These are phyloP conservation scores for Chelon auratus DNA, from an alignment of 2,797 vertebrate genomes.

Conservation along the genomic window DNA sequence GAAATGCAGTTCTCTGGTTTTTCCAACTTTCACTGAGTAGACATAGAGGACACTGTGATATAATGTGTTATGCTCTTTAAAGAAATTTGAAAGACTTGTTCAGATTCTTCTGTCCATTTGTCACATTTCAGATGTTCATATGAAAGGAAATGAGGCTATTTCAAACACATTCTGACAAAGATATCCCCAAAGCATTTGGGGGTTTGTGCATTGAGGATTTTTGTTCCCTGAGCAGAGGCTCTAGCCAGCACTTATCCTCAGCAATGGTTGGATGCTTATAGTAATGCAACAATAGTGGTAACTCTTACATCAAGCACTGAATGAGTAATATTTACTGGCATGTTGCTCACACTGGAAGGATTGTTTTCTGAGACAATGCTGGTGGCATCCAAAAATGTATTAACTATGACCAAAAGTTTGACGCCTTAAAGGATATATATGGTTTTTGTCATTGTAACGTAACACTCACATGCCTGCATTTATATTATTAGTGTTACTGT, in stretches of 20 bases:
- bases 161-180: conserved; percentile 24
- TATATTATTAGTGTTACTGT: background rate
- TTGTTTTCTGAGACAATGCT: too few relatives aligned
- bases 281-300: background rate
- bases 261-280: background rate
- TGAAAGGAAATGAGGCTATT: conserved; percentile 30
- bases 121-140: conserved; percentile 7
- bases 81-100: conserved; percentile 12
- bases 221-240: background rate
- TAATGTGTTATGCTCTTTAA: background rate
- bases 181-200: background rate
- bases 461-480: background rate
- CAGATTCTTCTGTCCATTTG: conserved; percentile 18
- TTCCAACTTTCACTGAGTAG: conserved; percentile 4
- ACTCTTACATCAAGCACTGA: background rate
- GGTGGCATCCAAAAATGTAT: background rate
- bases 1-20: conserved; percentile 20
- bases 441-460: background rate
- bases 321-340: background rate
- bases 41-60: conserved; percentile 14
- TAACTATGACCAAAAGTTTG: background rate
- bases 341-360: too few relatives aligned
- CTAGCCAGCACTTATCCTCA: background rate
- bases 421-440: background rate
- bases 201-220: background rate